Conservation (phyloP, 2,888 invertebrate species). For the Pinctada fucata region DNA sequence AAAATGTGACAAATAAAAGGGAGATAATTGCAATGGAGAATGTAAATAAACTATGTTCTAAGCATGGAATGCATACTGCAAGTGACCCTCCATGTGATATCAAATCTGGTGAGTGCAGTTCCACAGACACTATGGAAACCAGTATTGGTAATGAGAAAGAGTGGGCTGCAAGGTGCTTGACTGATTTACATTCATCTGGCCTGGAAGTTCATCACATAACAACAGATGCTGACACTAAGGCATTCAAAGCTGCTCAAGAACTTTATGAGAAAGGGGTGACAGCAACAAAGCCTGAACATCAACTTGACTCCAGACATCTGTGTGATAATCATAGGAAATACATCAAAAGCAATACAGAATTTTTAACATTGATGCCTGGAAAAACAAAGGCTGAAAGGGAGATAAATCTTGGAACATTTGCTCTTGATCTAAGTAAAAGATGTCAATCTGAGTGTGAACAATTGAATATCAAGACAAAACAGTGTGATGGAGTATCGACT, state of each 20-base stretch:
- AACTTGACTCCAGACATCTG: not conserved
- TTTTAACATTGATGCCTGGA: not conserved
- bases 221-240: not conserved
- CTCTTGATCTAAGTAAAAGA: not conserved
- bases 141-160: not conserved
- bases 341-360: not conserved
- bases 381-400: not conserved
- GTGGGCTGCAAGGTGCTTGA: not conserved
- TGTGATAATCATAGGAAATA: conserved; percentile 7
- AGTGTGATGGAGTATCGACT: too few relatives aligned
- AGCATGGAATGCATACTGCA: not conserved
- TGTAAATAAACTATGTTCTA: not conserved
- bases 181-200: not conserved
- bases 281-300: not conserved
- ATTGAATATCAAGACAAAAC: not conserved
- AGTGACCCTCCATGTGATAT: not conserved
- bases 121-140: not conserved
- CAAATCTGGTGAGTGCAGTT: not conserved
- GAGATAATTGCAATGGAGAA: not conserved
- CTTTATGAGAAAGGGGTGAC: not conserved
- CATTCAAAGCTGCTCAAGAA: not conserved
- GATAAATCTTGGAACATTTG: not conserved
- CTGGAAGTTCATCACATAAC: conserved; percentile 1
- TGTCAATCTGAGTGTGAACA: not conserved
- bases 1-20: not conserved